Evolutionary conservation across 2,113 vertebrate species (phyloP), one percentile per base, ranked within the genome.

Genomic region (Chlorodrepanis virens): DNA sequence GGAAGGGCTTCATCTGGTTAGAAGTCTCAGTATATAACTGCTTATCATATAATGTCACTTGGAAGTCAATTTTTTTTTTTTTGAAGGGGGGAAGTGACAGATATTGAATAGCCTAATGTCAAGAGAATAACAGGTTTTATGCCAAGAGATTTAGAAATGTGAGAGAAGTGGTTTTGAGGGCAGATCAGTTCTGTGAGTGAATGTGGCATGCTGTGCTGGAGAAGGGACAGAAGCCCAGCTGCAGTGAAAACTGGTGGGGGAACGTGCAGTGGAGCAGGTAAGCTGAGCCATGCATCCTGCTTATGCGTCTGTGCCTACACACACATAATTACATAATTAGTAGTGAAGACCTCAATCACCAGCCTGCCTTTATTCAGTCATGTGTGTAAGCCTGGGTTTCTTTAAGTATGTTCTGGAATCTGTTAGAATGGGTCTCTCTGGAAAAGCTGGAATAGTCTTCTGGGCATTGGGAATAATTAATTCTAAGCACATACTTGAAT

Each of bases 41-140:
- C 96, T 97, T 97, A 97, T 97, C 96, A 97, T 97, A 94, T 94
- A 96, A 96, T 97, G 97, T 94, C 97, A 96, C 91, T 97, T 5
- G 31, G 83, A 97, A 97, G 97, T 96, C 85, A 97, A 69, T 96
- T 96, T 94, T 94, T 92, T 35, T 35, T 45, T 60, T 96, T 96
- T 71, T 37, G 31, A 67, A 59, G 74, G 37, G 64, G 29, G 57
- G 72, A 91, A 94, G 94, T 97, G 97, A 96, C 96, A 97, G 91
- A 56, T 97, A 96, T 93, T 95, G 96, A 97, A 90, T 93, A 93
- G 90, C 94, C 90, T 90, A 94, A 97, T 84, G 96, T 95, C 96
- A 96, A 96, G 87, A 90, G 93, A 97, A 96, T 96, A 97, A 95
- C 95, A 67, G 92, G 93, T 96, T 97, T 97, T 96, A 93, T 17